Evolutionary conservation across 37 sponge, comb jelly and placozoan species (phyloP), one percentile per base, ranked within the genome.

Genomic region (Tethya wilhelma): DNA sequence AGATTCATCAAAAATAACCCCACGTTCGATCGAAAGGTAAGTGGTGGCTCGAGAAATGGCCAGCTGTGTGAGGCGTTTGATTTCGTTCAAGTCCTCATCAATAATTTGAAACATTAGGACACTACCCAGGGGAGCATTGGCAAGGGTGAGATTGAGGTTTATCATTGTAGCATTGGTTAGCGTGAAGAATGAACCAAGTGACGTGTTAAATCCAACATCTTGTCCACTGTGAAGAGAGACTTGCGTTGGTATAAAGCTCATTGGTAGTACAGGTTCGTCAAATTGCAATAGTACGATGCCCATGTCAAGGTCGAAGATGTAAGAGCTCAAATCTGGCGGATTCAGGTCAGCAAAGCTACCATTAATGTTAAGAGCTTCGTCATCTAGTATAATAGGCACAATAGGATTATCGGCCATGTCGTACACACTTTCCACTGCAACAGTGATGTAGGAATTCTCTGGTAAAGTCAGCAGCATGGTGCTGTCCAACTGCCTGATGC

Each of bases 321-420:
- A 87, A 19, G 31, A 28, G 23, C 43, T 38, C 0, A 96, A 70
- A 26, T 41, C 72, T 30, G 97, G 97, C 28, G 91, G 94, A 42
- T 81, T 83, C 26, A 93, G 75, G 57, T 96, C 94, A 40, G 97
- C 91, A 87, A 74, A 73, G 3, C 77, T 37, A 8, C 75, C 76
- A 67, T 57, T 64, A 30, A 94, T 85, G 1, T 67, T 68, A 30
- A 60, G 79, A 29, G 86, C 83, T n/a, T n/a, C n/a, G n/a, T 64
- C 39, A 8, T 19, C 38, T 22, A 77, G 33, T 6, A 41, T n/a
- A 55, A 84, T 84, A 19, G 79, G 71, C 28, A 64, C 78, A 67
- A 90, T 36, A 22, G 56, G 30, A 71, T 94, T 94, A 30, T 69
- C 83, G 20, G 79, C 77, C 89, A 90, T 88, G 66, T 94, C 95